A percentile compares a stretch with the other conserved stretches of the same genome.
Evolutionary conservation across 1,140 invertebrate genomes (phyloP).

Genomic region (Philaenus spumarius): DNA sequence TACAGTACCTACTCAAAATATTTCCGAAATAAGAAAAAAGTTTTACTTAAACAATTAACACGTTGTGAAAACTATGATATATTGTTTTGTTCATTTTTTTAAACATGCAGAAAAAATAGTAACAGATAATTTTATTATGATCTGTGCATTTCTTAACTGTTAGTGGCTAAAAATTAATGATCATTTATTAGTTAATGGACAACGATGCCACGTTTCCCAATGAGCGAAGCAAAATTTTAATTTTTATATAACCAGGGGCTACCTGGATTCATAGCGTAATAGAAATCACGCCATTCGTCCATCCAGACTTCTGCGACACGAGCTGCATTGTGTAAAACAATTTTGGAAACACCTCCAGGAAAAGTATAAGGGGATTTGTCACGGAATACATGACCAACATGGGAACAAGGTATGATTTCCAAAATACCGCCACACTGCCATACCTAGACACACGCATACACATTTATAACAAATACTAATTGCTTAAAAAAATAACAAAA

Average conservation of each 20-base stretch:
- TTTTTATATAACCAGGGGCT: constrained; percentile 30
- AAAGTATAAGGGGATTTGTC: constrained; percentile 99
- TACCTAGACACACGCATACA: constrained; percentile 57
- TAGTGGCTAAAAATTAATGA: too few relatives aligned
- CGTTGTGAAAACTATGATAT: too few relatives aligned
- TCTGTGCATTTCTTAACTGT: too few relatives aligned
- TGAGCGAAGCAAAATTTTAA: too few relatives aligned
- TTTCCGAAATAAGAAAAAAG: too few relatives aligned
- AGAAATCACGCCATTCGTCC: constrained; percentile 98
- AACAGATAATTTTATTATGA: too few relatives aligned
- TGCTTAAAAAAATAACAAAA: background rate
- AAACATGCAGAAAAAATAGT: too few relatives aligned
- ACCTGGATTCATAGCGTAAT: constrained; percentile 98
- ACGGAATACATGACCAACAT: constrained; percentile 97
- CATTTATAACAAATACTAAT: background rate
- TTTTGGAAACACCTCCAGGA: constrained; percentile 95
- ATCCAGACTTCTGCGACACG: constrained; percentile 97
- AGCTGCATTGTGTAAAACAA: constrained; percentile 95
- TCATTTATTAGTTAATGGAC: too few relatives aligned
- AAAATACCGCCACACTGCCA: constrained; percentile 96
- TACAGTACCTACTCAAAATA: too few relatives aligned
- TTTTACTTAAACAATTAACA: too few relatives aligned
- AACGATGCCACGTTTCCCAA: too few relatives aligned
- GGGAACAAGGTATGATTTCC: constrained; percentile 93
- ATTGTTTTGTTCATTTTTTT: too few relatives aligned